Evolutionary conservation across 2,888 invertebrate species (phyloP).

Genomic region (Galeopsomyia nigrocyanea): DNA sequence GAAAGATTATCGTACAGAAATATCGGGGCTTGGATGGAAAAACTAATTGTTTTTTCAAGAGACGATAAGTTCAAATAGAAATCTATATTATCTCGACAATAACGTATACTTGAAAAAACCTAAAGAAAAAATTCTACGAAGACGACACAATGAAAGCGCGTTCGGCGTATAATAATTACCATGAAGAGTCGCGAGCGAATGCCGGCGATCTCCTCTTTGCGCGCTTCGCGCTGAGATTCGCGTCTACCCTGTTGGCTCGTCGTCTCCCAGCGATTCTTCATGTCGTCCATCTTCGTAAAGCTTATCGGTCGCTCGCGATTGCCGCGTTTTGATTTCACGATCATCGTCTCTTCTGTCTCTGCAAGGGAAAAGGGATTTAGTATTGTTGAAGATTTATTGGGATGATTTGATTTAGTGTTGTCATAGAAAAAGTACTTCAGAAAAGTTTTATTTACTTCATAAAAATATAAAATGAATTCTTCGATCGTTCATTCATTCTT

Average conservation of each 20-base stretch:
- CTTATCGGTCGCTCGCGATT: conserved; percentile 83
- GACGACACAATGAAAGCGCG: not conserved
- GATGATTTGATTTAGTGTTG: too few relatives aligned
- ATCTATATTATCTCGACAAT: too few relatives aligned
- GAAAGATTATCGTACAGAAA: not conserved
- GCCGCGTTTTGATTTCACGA: conserved; percentile 73
- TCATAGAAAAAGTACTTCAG: too few relatives aligned
- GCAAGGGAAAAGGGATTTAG: conserved; percentile 51
- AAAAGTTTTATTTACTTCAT: too few relatives aligned
- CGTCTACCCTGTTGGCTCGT: conserved; percentile 67
- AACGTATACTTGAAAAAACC: too few relatives aligned
- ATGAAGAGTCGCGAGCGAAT: conserved; percentile 87
- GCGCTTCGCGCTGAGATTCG: conserved; percentile 81
- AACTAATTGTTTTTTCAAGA: too few relatives aligned
- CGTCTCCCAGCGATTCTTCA: conserved; percentile 83
- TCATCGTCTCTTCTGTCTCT: conserved; percentile 72
- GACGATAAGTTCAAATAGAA: too few relatives aligned
- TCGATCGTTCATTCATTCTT: too few relatives aligned
- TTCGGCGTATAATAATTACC: conserved; percentile 68
- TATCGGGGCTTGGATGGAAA: too few relatives aligned
- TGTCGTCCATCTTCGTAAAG: conserved; percentile 87
- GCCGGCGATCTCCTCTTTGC: conserved; percentile 90
- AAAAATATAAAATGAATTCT: too few relatives aligned
- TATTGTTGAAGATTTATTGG: too few relatives aligned
- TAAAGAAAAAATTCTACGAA: too few relatives aligned